Percentiles rank a stretch among this genome's conserved stretches.
These are phyloP conservation scores for Verasper variegatus DNA, from an alignment of 2,113 vertebrate species.

Conservation along the genomic window DNA sequence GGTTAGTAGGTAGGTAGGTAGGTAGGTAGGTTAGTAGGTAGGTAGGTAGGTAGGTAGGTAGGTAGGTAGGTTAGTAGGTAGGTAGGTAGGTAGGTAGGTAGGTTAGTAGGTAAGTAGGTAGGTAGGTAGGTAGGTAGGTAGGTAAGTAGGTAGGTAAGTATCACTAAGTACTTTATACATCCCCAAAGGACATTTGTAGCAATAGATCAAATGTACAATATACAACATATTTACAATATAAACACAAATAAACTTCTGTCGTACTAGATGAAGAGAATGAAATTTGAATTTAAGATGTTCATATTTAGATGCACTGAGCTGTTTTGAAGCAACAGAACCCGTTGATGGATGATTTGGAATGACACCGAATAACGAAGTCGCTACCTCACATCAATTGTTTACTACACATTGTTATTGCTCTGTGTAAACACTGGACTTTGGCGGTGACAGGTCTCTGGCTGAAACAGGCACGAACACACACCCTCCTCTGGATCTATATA, in stretches of 20 bases:
- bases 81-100: too few species aligned
- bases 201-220: too few species aligned
- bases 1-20: too few species aligned
- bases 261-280: neutral
- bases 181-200: too few species aligned
- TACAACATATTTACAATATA: neutral
- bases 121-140: too few species aligned
- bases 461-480: constrained; percentile 50
- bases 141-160: neutral
- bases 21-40: too few species aligned
- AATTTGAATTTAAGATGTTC: neutral
- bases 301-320: neutral
- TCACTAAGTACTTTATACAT: neutral
- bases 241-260: neutral
- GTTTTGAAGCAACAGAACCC: constrained; percentile 20
- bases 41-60: too few species aligned
- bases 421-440: constrained; percentile 67
- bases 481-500: constrained; percentile 73
- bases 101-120: too few species aligned
- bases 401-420: constrained; percentile 57
- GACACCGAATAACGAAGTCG: neutral
- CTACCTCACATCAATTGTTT: constrained; percentile 38
- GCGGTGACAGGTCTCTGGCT: constrained; percentile 56
- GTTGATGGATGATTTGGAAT: neutral
- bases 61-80: too few species aligned